phyloP scores from a whole-genome alignment of 2,888 invertebrate species.

The Aspidiotus rigidus region DNA sequence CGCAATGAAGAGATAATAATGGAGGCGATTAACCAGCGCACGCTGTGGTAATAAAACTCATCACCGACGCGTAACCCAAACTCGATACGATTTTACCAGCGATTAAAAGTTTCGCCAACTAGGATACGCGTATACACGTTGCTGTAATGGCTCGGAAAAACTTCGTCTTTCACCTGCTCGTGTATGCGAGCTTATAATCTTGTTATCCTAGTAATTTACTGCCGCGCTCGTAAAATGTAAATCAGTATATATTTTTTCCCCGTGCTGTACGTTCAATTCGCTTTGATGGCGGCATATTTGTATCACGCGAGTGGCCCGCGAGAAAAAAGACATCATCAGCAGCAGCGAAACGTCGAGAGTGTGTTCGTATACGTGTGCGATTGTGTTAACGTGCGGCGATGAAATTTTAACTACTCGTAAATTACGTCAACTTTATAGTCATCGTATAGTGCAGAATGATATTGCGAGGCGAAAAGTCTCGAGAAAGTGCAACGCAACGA shows the following conservation, averaged over 20 bases:
- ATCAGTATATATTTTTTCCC: background rate
- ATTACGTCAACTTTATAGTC: slow-evolving; percentile 4
- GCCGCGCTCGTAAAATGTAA: slow-evolving; percentile 1
- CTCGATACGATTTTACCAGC: slow-evolving; percentile 4
- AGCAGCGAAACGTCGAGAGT: too few species aligned
- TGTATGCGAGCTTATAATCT: slow-evolving; percentile 4
- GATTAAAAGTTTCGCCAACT: slow-evolving; percentile 1
- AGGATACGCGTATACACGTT: background rate
- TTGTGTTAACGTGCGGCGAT: background rate
- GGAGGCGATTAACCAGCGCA: slow-evolving; percentile 4
- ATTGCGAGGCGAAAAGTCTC: too few species aligned
- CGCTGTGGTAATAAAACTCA: background rate
- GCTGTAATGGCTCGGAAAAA: slow-evolving; percentile 2
- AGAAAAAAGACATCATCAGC: too few species aligned
- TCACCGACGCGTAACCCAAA: slow-evolving; percentile 2
- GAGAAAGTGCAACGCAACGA: too few species aligned
- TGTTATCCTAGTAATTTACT: slow-evolving; percentile 2
- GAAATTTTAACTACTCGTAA: slow-evolving; percentile 2
- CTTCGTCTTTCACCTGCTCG: slow-evolving; percentile 4
- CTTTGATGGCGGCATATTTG: too few species aligned
- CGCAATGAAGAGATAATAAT: slow-evolving; percentile 4
- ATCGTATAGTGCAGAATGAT: too few species aligned
- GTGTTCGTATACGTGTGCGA: background rate
- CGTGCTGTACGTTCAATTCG: too few species aligned
- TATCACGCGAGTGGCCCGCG: too few species aligned